Base-by-base conservation (phyloP, 1,140 invertebrate species). In the Euura lappo region DNA sequence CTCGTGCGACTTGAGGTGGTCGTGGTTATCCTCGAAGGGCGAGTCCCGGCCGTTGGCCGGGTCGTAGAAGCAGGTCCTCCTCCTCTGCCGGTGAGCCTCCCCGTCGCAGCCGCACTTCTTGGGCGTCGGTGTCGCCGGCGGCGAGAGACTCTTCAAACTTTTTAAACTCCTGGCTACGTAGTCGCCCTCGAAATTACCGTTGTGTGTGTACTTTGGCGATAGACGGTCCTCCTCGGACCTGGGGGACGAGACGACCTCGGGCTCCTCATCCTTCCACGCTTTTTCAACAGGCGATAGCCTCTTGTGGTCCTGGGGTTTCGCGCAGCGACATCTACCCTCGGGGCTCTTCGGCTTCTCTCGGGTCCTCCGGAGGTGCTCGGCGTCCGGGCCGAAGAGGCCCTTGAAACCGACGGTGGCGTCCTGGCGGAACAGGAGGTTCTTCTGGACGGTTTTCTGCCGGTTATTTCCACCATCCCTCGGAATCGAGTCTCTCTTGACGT, bases 101-200 rank as follows among this genome's bases (percentile, higher is more conserved):
- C 75, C 75, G 45, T 74, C 79, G 11, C 77, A 76, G 4, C 77
- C 68, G 64, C 77, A 77, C 66, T 42, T n/a, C 8, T 3, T 11
- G 4, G 0, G 51, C 51, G 2, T 8, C 51, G 28, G 28, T 28
- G 28, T 28, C 28, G 28, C 28, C 28, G 28, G 28, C 28, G 28
- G 28, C 28, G 28, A 28, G 28, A 28, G 28, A 28, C 28, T 28
- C 28, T 28, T 28, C 28, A 28, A 28, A 28, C 28, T 28, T 28
- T 28, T 28, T 28, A 28, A 28, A 28, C 28, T 28, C 28, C 28
- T 28, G 28, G 28, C 28, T 28, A 28, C 28, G 28, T 28, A 28
- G 28, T 28, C 28, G 28, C 28, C 28, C 28, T 28, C 28, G 28
- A n/a, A 11, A n/a, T n/a, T 60, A n/a, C 3, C 11, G 47, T 51